Evolutionary conservation across 2,888 invertebrate genomes (phyloP), one percentile per base, ranked within the genome.

Genomic region (Meandrusa payeni): DNA sequence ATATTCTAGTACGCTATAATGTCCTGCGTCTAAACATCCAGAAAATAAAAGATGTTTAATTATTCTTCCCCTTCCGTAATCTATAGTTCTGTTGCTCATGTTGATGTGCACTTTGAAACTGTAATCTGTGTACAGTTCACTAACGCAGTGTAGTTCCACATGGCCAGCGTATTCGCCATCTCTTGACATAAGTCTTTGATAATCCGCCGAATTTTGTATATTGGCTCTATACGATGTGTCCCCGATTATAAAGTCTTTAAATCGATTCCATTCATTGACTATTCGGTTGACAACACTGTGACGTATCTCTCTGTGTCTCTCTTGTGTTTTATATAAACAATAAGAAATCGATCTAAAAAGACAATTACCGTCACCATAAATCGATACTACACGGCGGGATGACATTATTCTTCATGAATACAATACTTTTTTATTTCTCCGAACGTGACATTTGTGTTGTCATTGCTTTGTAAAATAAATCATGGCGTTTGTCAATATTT

Each of bases 131-230:
- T 55, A 81, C 1, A 85, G 45, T 48, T 85, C 83, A 39, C 80
- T 78, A 13, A 73, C 65, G 32, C 73, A 66, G 41, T 85, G 85
- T 9, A 85, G 53, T 43, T 85, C 85, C 1, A 77, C 85, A 24
- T 85, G 85, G 0, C 85, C 85, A 0, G 78, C 85, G 45, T 82
- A 85, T 46, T 79, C 81, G 0, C 85, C 85, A 33, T 85, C 81
- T 13, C 66, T 55, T 0, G 72, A 64, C 83, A 85, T 83, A 34
- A 78, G 49, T n/a, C 48, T 58, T 15, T 64, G 51, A 40, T 83
- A 85, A 43, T 81, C 78, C 0, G 50, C 32, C 1, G 75, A 51
- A 5, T 43, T 56, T 3, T 50, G 47, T 48, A 83, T 69, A 2
- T 50, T 42, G 1, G 51, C 45, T 0, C 79, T 75, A 52, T 85